Evolutionary conservation across 1,140 invertebrate genomes (phyloP).

Genomic region (Drosophila tani): DNA sequence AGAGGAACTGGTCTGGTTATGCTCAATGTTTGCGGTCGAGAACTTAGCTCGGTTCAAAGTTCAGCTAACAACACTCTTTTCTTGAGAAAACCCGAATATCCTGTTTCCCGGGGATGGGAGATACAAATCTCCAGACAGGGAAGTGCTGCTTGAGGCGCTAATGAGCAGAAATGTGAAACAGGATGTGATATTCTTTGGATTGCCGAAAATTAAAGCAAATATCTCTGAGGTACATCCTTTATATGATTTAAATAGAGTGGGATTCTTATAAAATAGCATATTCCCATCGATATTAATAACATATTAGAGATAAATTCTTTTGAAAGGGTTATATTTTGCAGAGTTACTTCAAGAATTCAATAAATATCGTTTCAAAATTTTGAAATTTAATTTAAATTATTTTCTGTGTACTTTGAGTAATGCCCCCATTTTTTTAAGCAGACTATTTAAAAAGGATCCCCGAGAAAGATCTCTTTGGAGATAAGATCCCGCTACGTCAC

Average conservation of each 20-base stretch:
- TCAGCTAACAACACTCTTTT: slow-evolving; percentile 28
- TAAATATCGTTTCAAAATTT: no score
- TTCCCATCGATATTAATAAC: no score
- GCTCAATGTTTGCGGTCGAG: slow-evolving; percentile 34
- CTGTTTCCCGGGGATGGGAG: slow-evolving; percentile 45
- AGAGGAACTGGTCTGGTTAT: slow-evolving; percentile 30
- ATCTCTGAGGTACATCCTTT: background rate
- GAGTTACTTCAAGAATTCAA: no score
- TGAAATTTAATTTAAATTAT: background rate
- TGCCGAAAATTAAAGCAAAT: background rate
- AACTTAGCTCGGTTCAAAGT: slow-evolving; percentile 60
- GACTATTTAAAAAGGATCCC: slow-evolving; percentile 15
- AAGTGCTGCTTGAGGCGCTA: slow-evolving; percentile 11
- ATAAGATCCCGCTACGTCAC: slow-evolving; percentile 34
- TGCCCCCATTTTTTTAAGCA: background rate
- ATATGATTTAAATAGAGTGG: no score
- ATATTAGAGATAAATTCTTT: no score
- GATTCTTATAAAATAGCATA: no score
- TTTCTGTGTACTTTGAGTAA: background rate
- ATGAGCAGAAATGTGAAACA: slow-evolving; percentile 16
- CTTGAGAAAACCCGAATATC: slow-evolving; percentile 62
- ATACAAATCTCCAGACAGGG: background rate
- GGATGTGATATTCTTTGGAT: slow-evolving; percentile 10
- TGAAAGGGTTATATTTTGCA: no score
- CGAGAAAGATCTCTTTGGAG: slow-evolving; percentile 20